Conservation (phyloP, 2,797 vertebrate species). For the Merluccius polli region DNA sequence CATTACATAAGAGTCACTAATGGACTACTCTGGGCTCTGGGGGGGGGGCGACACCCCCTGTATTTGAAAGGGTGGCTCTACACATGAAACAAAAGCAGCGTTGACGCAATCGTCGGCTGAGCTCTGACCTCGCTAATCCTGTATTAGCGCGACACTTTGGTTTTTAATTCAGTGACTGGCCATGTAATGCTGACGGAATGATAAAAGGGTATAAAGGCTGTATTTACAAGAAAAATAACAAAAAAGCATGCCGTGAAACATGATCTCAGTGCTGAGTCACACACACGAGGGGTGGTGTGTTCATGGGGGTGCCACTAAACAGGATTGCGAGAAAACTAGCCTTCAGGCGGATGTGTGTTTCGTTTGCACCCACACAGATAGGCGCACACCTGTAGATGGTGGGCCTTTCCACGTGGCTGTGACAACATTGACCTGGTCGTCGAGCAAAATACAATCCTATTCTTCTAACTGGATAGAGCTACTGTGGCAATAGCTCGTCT, state of each 20-base stretch:
- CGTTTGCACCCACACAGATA: too few species aligned
- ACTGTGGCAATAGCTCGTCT: not conserved
- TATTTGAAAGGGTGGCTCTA: not conserved
- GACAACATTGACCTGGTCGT: too few species aligned
- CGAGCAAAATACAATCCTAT: too few species aligned
- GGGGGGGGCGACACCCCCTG: not conserved
- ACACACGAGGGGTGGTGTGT: not conserved
- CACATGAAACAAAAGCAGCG: not conserved
- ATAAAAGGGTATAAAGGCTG: not conserved
- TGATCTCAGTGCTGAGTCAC: not conserved
- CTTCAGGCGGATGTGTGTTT: not conserved
- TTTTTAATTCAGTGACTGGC: not conserved
- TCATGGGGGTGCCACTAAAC: not conserved
- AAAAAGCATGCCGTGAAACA: not conserved
- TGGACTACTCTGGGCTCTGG: conserved; percentile 49
- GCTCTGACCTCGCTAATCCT: not conserved
- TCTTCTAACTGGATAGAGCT: too few species aligned
- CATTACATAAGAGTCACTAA: conserved; percentile 56
- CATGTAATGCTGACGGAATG: not conserved
- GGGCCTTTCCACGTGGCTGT: too few species aligned
- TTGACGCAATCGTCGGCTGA: not conserved
- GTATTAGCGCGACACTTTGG: not conserved
- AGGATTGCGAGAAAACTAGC: not conserved
- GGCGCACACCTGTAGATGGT: too few species aligned
- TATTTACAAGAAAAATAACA: not conserved